Percentiles rank a stretch among this genome's conserved stretches.
Conservation (phyloP, 2,888 invertebrate species). For the Acleris sparsana region DNA sequence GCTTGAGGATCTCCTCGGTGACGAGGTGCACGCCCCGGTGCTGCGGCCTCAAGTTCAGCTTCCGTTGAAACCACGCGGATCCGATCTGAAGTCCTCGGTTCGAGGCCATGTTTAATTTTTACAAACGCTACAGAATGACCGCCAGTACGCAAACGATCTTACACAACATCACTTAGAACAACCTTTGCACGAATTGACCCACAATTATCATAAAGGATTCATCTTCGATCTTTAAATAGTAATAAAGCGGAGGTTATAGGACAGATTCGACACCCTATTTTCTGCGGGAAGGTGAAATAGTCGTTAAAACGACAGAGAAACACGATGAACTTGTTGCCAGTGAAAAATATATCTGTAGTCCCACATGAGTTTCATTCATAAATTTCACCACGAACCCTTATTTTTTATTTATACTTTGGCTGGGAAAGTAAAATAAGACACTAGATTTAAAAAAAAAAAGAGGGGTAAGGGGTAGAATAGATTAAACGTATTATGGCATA, state of each 20-base stretch:
- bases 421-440: no score
- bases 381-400: constrained; percentile 38
- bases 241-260: constrained; percentile 82
- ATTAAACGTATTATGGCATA: no score
- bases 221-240: constrained; percentile 83
- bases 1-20: constrained; percentile 97
- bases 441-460: no score
- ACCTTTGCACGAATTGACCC: constrained; percentile 83
- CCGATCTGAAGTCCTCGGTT: constrained; percentile 96
- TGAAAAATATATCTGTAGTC: constrained; percentile 50
- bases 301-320: constrained; percentile 76
- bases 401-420: constrained; percentile 2
- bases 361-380: constrained; percentile 53
- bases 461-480: no score
- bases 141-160: constrained; percentile 81
- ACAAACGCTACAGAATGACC: constrained; percentile 80
- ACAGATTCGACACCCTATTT: constrained; percentile 85
- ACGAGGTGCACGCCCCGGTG: constrained; percentile 98
- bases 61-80: constrained; percentile 99
- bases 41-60: constrained; percentile 97
- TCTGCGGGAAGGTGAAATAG: constrained; percentile 83
- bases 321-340: constrained; percentile 70
- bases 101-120: constrained; percentile 91
- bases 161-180: constrained; percentile 83
- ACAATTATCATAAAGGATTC: constrained; percentile 88